Evolutionary conservation across 1,140 invertebrate species (phyloP).

Genomic region (Mylabris phalerata): DNA sequence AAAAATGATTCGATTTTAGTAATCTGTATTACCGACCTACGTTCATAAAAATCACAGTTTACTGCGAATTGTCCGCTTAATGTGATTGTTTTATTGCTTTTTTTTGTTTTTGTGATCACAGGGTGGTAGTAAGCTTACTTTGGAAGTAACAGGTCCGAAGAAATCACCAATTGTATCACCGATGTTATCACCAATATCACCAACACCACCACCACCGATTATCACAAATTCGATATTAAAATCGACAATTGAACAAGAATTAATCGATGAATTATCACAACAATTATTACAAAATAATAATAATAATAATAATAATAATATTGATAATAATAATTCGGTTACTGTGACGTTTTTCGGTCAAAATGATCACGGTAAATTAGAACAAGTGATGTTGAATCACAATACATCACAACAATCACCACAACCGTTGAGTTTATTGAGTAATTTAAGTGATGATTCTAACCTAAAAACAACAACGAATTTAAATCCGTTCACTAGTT

Average conservation of each 20-base stretch:
- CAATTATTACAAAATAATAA: slow-evolving; percentile 4
- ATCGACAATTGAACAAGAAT: neutral
- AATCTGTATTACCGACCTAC: too few species aligned
- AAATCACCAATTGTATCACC: slow-evolving; percentile 8
- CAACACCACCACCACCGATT: slow-evolving; percentile 10
- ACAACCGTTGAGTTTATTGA: slow-evolving; percentile 29
- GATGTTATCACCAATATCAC: neutral
- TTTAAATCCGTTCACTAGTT: slow-evolving; percentile 39
- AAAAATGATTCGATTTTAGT: too few species aligned
- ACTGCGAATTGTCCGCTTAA: neutral
- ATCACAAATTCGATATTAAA: slow-evolving; percentile 14
- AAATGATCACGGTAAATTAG: slow-evolving; percentile 45
- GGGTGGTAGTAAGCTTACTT: slow-evolving; percentile 70
- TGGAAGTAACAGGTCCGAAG: slow-evolving; percentile 49
- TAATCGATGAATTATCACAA: too few species aligned
- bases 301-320: slow-evolving; percentile 22
- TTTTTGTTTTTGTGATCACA: slow-evolving; percentile 20
- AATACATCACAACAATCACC: slow-evolving; percentile 32
- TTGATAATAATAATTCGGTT: slow-evolving; percentile 44
- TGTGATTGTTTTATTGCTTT: slow-evolving; percentile 4
- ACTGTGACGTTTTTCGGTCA: slow-evolving; percentile 52
- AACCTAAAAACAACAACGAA: slow-evolving; percentile 24
- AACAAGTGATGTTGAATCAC: slow-evolving; percentile 31
- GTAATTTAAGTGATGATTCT: slow-evolving; percentile 12
- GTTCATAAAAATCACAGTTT: too few species aligned